Evolutionary conservation across 35 echinoderm and acorn worm genomes (phyloP).

Genomic region (Strongylocentrotus purpuratus): DNA sequence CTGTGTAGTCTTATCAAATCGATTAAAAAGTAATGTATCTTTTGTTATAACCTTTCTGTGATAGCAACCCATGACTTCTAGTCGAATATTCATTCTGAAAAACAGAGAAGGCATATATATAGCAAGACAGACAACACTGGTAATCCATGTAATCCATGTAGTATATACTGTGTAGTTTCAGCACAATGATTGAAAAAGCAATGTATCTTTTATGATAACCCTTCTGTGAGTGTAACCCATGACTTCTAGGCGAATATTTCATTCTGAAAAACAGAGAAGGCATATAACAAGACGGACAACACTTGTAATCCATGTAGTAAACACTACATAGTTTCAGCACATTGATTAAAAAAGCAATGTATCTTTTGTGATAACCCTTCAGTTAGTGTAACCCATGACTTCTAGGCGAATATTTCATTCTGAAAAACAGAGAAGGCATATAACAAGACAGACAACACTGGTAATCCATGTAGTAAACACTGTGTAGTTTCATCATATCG

Average conservation of each 20-base stretch:
- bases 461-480: no score
- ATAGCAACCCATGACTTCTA: not conserved
- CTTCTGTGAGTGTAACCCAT: not conserved
- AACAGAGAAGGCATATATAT: no score
- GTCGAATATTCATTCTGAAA: not conserved
- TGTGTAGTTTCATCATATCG: no score
- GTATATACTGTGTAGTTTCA: not conserved
- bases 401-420: conserved; percentile 6
- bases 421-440: not conserved
- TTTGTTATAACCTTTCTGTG: no score
- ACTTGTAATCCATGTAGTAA: not conserved
- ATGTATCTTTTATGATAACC: not conserved
- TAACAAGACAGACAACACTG: not conserved
- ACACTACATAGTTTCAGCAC: not conserved
- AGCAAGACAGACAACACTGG: no score
- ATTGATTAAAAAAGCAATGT: not conserved
- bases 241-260: not conserved
- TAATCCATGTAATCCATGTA: not conserved
- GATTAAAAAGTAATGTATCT: no score
- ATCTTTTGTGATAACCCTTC: not conserved
- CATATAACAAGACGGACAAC: no score
- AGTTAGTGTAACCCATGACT: not conserved
- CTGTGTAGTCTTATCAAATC: no score
- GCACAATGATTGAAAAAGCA: not conserved
- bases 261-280: not conserved